Conservation (phyloP, 2,113 vertebrate genomes). For the Leptobrachium leishanense region DNA sequence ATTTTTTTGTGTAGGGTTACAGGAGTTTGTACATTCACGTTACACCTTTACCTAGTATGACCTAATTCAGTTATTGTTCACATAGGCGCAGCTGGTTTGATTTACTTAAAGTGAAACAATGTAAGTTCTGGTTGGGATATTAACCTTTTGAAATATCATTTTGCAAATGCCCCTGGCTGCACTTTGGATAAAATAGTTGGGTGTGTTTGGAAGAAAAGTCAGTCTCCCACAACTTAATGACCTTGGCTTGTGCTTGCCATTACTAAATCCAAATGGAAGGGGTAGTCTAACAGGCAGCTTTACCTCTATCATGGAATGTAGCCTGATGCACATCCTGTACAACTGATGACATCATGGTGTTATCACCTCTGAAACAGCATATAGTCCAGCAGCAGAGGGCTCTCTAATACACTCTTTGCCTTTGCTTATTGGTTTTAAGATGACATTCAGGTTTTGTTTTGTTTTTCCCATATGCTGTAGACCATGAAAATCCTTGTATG, state of each 20-base stretch:
- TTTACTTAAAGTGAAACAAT: too few relatives aligned
- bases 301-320: too few relatives aligned
- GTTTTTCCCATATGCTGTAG: too few relatives aligned
- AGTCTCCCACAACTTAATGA: neutral
- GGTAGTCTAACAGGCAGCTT: too few relatives aligned
- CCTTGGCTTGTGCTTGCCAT: neutral
- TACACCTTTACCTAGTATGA: neutral
- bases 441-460: too few relatives aligned
- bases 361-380: neutral
- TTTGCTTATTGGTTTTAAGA: too few relatives aligned
- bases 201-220: neutral
- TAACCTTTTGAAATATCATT: neutral
- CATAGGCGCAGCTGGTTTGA: neutral
- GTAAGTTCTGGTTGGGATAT: too few relatives aligned
- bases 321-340: too few relatives aligned
- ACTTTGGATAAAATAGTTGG: neutral
- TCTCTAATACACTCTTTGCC: neutral
- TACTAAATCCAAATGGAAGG: too few relatives aligned
- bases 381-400: neutral
- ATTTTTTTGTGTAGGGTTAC: neutral
- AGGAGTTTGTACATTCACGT: constrained; percentile 15
- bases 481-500: too few relatives aligned
- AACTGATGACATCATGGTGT: neutral
- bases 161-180: neutral
- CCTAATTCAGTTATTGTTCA: neutral